Evolutionary conservation across 2,888 invertebrate genomes (phyloP), one percentile per base, ranked within the genome.

Genomic region (Incurvaria masculella): DNA sequence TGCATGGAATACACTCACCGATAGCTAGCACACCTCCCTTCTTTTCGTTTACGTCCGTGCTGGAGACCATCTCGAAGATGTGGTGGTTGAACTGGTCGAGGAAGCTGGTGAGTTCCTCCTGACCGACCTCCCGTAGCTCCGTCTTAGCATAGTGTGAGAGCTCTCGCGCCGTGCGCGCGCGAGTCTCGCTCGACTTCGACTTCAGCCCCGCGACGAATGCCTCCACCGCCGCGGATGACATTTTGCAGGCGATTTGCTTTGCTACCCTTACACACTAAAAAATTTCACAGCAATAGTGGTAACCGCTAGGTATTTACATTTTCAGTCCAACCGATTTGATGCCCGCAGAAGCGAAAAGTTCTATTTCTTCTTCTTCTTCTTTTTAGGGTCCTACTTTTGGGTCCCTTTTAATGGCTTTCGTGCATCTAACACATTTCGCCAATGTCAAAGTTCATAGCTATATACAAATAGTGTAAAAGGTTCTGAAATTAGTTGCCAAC

Each of bases 1-100:
- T 10, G 23, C 10, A 23, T 5, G 16, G 6, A 27, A 17, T 23
- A n/a, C 26, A 55, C 57, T 65, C 69, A 90, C 90, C 87, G 61
- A 97, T 97, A 6, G 97, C 96, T 48, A 97, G 72, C 53, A 97
- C 95, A 47, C 95, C 97, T 50, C 97, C 97, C 72, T 96, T 97
- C 63, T 93, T 94, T 66, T 97, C 97, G 70, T 93, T 91, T 27
- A 91, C 87, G 66, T 97, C 96, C 42, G 88, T 86, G 57, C 94
- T 92, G 14, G 93, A 92, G 2, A 97, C 94, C 96, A 97, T 94
- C 67, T 95, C 94, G 66, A 93, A 94, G 55, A 97, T 96, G 63
- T 94, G 92, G 63, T 94, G 92, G 66, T 96, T 96, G 64, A 97
- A 94, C 56, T 94, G 93, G 65, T 97, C 97, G 69, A 97, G 88